Conservation (phyloP, 1,140 invertebrate genomes). For the Danaus plexippus region DNA sequence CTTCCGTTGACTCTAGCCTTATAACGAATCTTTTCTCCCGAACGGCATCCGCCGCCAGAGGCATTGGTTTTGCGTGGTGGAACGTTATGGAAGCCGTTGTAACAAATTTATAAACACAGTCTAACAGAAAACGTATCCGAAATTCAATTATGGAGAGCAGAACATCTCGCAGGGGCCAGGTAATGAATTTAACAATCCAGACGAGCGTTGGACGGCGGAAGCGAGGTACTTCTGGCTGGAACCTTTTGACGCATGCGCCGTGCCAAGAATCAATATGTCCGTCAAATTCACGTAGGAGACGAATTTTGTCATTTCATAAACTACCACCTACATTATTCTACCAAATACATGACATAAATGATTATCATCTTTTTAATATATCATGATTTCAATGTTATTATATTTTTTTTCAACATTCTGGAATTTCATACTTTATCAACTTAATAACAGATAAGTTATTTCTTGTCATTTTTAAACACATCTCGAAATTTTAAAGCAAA, state of each 20-base stretch:
- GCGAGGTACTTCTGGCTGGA: conserved; percentile 9
- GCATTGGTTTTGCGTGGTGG: conserved; percentile 47
- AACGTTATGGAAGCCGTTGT: conserved; percentile 45
- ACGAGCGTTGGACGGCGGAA: conserved; percentile 8
- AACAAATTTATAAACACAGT: conserved; percentile 23
- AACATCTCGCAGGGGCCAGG: conserved; percentile 9
- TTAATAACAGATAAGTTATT: too few species aligned
- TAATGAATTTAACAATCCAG: not conserved
- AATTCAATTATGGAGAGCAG: conserved; percentile 9
- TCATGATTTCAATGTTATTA: too few species aligned
- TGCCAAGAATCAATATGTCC: conserved; percentile 1
- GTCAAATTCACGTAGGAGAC: too few species aligned
- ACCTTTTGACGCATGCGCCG: conserved; percentile 11
- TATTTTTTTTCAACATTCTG: too few species aligned
- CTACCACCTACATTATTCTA: too few species aligned
- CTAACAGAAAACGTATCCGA: conserved; percentile 13
- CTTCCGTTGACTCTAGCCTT: conserved; percentile 53
- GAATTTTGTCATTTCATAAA: too few species aligned
- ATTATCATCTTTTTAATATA: too few species aligned
- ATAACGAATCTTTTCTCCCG: conserved; percentile 25
- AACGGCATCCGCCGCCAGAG: conserved; percentile 51
- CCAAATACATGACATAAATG: too few species aligned
- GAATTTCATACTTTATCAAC: too few species aligned
- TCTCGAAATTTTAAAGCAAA: too few species aligned
- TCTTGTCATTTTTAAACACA: too few species aligned